Evolutionary conservation across 1,140 invertebrate species (phyloP).

Genomic region (Sarcophaga peregrina): DNA sequence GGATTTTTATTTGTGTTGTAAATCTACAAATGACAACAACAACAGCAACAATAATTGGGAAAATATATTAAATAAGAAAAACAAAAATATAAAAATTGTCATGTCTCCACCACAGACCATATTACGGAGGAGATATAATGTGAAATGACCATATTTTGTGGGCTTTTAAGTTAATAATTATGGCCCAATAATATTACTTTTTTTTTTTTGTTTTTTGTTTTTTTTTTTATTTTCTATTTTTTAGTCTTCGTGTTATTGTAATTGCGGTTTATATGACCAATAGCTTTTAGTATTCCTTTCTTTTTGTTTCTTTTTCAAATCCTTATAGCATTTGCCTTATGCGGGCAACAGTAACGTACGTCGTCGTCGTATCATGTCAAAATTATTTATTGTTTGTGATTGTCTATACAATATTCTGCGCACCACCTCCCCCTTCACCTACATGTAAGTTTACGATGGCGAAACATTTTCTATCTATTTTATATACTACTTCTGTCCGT

Average conservation of each 20-base stretch:
- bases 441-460: slow-evolving; percentile 7
- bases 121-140: not conserved
- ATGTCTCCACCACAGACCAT: too few species aligned
- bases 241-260: not conserved
- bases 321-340: not conserved
- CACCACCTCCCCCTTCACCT: not conserved
- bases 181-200: not conserved
- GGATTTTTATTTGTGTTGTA: not conserved
- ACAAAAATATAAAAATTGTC: slow-evolving; percentile 29
- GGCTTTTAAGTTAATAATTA: slow-evolving; percentile 19
- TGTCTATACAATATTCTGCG: not conserved
- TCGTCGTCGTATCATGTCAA: not conserved
- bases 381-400: slow-evolving; percentile 13
- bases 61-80: not conserved
- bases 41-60: not conserved
- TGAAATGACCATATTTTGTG: too few species aligned
- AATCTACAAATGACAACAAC: not conserved
- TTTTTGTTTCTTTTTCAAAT: not conserved
- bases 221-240: not conserved
- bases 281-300: not conserved
- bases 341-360: too few species aligned
- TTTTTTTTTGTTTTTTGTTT: not conserved
- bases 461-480: not conserved
- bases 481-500: not conserved
- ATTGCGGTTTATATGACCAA: slow-evolving; percentile 8